Base-by-base conservation (phyloP, 2,113 vertebrate genomes). In the Tympanuchus pallidicinctus region DNA sequence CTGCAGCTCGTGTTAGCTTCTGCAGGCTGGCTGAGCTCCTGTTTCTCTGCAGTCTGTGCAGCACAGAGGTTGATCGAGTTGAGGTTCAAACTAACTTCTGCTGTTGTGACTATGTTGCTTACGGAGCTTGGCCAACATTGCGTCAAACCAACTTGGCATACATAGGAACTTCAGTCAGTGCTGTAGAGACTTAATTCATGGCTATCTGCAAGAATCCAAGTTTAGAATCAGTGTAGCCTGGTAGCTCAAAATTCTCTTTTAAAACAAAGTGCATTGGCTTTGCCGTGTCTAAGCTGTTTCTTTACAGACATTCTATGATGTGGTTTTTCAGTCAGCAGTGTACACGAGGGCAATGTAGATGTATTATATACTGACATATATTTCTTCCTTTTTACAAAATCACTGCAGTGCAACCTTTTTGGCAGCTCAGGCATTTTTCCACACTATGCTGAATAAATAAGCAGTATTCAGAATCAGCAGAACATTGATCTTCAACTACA, bases 361-460 rank as follows among this genome's bases (percentile, higher is more conserved):
- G 32, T 88, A 85, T 81, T 78, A 28, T 83, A n/a, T 92, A 74
- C 27, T 71, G 61, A 86, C 47, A 66, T 34, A 15, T 34, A 60
- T 28, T 47, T 76, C n/a, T 77, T 83, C 67, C 66, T 86, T 79
- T 85, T 17, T 25, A 91, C 79, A 40, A 21, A 61, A 24, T 86
- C 60, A 40, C 32, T 94, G 21, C 36, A 19, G 22, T 90, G 66
- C 78, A 96, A 82, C 32, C 64, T 76, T 50, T 87, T 91, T 90
- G 91, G 65, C 78, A 92, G 38, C 25, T 64, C 48, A 74, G 24
- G 21, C 54, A 89, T 91, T 96, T 84, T 89, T 87, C 79, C 80
- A 34, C 40, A 66, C 20, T 8, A 73, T 90, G 42, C 36, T 57
- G 80, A 70, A 86, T 70, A 92, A 92, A 50, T 78, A 52, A 19